Percentiles rank a stretch among this genome's conserved stretches.
Conservation (phyloP, 2,888 invertebrate species). For the Amphipyra berbera region DNA sequence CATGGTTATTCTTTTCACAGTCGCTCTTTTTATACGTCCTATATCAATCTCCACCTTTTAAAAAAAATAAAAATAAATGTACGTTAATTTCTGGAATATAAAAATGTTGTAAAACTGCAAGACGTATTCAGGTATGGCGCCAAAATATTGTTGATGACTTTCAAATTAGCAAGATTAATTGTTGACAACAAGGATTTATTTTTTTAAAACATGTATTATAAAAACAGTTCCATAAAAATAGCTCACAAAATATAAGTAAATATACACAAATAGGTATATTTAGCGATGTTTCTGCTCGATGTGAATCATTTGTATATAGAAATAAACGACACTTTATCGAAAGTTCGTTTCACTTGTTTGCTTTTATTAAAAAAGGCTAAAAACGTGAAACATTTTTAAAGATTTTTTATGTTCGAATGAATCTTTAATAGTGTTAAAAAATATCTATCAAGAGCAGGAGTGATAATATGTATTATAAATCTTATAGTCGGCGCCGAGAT, state of each 20-base stretch:
- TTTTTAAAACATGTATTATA: too few species aligned
- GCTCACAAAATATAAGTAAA: slow-evolving; percentile 19
- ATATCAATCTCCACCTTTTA: neutral
- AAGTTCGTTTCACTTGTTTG: slow-evolving; percentile 9
- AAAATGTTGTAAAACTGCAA: slow-evolving; percentile 13
- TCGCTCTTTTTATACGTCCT: neutral
- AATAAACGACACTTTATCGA: slow-evolving; percentile 1
- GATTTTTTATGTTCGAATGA: slow-evolving; percentile 27
- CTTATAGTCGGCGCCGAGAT: slow-evolving; percentile 62
- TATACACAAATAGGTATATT: too few species aligned
- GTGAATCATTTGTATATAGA: slow-evolving; percentile 23
- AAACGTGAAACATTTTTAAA: slow-evolving; percentile 15
- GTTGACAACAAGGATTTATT: slow-evolving; percentile 27
- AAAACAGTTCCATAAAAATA: slow-evolving; percentile 11
- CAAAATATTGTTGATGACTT: slow-evolving; percentile 45
- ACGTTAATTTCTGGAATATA: neutral
- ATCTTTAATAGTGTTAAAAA: slow-evolving; percentile 47
- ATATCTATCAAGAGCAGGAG: slow-evolving; percentile 49
- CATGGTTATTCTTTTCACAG: slow-evolving; percentile 6
- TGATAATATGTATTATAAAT: slow-evolving; percentile 64
- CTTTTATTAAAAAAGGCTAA: slow-evolving; percentile 10
- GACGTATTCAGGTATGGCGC: slow-evolving; percentile 44
- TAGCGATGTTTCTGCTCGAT: slow-evolving; percentile 24
- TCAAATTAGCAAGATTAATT: slow-evolving; percentile 44
- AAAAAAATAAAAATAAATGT: too few species aligned